Evolutionary conservation across 2,888 invertebrate genomes (phyloP).

Genomic region (Apodemia hepburni): DNA sequence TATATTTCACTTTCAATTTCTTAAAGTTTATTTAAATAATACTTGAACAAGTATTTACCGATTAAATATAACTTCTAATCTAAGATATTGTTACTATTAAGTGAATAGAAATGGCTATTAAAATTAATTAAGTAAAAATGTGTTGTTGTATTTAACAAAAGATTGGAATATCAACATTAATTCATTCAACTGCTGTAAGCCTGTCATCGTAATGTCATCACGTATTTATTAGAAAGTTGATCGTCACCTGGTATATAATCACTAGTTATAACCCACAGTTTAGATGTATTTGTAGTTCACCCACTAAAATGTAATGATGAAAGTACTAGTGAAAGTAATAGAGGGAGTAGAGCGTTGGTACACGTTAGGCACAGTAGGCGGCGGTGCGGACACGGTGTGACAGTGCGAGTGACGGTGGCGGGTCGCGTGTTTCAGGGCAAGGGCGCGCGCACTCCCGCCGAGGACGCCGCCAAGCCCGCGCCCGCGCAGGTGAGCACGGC

Average conservation of each 20-base stretch:
- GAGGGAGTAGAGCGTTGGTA: neutral
- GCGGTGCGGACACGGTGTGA: neutral
- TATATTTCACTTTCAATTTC: too few relatives aligned
- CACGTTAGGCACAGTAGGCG: neutral
- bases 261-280: neutral
- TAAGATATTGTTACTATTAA: too few relatives aligned
- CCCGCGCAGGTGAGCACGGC: conserved; percentile 43
- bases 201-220: neutral
- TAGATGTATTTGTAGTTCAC: neutral
- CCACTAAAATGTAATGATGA: neutral
- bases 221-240: neutral
- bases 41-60: too few relatives aligned
- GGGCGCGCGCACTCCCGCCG: conserved; percentile 61
- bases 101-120: too few relatives aligned
- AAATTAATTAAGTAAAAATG: too few relatives aligned
- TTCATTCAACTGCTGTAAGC: neutral
- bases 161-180: neutral
- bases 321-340: neutral
- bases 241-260: neutral
- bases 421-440: conserved; percentile 72
- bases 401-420: conserved; percentile 53
- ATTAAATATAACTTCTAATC: too few relatives aligned
- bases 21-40: too few relatives aligned
- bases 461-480: conserved; percentile 48
- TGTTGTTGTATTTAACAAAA: too few relatives aligned